phyloP scores from a whole-genome alignment of 1,140 invertebrate species.

The Pectinophora gossypiella region DNA sequence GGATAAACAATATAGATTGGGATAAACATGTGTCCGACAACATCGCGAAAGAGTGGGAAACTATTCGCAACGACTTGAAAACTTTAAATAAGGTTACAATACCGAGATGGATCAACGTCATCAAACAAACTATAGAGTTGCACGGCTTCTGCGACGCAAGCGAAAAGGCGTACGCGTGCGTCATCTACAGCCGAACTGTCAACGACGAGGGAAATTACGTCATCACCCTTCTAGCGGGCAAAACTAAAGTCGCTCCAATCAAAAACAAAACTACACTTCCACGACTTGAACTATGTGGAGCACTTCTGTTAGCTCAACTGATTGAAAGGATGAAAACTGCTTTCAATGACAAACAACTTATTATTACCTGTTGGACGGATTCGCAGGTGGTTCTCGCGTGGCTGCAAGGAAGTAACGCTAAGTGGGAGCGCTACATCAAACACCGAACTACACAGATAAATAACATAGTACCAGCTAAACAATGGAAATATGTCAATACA shows the following conservation, averaged over 20 bases:
- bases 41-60: background rate
- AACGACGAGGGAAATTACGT: background rate
- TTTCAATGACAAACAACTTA: no score
- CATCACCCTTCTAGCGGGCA: background rate
- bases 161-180: slow-evolving; percentile 30
- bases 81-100: background rate
- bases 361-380: no score
- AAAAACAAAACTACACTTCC: background rate
- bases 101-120: slow-evolving; percentile 4
- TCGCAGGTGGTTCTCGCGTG: no score
- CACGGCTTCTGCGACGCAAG: slow-evolving; percentile 42
- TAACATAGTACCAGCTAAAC: no score
- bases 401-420: no score
- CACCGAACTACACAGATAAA: no score
- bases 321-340: no score
- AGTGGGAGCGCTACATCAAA: no score
- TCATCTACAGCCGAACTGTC: slow-evolving; percentile 27
- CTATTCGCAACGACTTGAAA: background rate
- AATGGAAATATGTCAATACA: no score
- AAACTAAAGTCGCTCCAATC: background rate
- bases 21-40: slow-evolving; percentile 28
- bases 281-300: background rate
- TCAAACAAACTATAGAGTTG: slow-evolving; percentile 14
- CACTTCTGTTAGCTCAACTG: background rate
- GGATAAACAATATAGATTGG: slow-evolving; percentile 45